Percentiles rank a stretch among this genome's conserved stretches.
Conservation (phyloP, 2,797 vertebrate genomes). For the Clarias fuscus region DNA sequence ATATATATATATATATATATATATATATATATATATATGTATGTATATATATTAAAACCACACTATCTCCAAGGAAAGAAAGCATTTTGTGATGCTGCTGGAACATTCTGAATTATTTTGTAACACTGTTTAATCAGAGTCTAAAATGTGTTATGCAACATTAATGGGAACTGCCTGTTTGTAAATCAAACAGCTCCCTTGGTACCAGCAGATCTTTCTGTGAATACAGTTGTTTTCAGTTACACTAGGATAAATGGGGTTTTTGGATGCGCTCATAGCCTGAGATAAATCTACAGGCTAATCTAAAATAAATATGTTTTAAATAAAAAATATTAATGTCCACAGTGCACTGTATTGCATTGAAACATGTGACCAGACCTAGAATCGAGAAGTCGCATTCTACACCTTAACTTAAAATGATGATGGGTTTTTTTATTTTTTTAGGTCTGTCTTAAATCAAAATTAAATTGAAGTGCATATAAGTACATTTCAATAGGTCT, state of each 20-base stretch:
- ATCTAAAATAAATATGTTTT: neutral
- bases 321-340: neutral
- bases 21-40: too few species aligned
- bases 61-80: neutral
- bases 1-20: too few species aligned
- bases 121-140: conserved; percentile 26
- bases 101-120: conserved; percentile 36
- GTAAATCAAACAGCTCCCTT: conserved; percentile 21
- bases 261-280: neutral
- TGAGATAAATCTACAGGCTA: neutral
- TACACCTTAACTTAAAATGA: neutral
- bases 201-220: neutral
- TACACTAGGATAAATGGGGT: neutral
- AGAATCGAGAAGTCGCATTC: neutral
- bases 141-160: conserved; percentile 33
- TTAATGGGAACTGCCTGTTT: conserved; percentile 23
- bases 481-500: too few species aligned
- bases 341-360: neutral
- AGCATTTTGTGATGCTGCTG: neutral
- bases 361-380: neutral
- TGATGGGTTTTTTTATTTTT: too few species aligned
- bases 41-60: neutral
- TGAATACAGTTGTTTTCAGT: neutral
- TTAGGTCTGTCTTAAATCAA: too few species aligned
- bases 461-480: too few species aligned